phyloP scores from a whole-genome alignment of 2,888 invertebrate species.

The Ormia ochracea region DNA sequence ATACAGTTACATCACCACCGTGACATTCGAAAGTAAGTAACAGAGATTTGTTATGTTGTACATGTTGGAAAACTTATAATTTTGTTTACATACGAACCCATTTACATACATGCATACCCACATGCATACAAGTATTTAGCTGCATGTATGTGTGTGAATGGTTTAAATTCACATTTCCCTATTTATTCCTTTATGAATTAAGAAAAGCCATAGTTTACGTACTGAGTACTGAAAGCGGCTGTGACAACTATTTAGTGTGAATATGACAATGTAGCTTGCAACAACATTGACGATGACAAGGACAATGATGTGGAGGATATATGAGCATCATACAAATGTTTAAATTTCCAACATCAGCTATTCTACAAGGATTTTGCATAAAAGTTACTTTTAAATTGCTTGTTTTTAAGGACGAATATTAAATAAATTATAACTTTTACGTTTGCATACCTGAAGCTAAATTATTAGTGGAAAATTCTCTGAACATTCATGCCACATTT shows the following conservation, averaged over 20 bases:
- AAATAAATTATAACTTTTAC: no score
- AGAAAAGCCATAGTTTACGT: slow-evolving; percentile 13
- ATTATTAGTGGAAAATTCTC: no score
- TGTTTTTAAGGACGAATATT: no score
- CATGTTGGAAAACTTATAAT: neutral
- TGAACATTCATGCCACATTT: no score
- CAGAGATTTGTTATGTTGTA: neutral
- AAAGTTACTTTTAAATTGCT: no score
- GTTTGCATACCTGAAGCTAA: no score
- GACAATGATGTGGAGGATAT: slow-evolving; percentile 4
- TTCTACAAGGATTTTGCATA: no score
- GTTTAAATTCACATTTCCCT: neutral
- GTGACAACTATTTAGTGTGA: slow-evolving; percentile 40
- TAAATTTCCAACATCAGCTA: neutral
- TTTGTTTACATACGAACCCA: neutral
- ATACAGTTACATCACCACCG: slow-evolving; percentile 14
- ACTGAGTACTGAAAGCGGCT: slow-evolving; percentile 31
- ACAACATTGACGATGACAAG: neutral
- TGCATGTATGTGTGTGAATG: neutral
- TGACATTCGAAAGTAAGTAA: slow-evolving; percentile 14
- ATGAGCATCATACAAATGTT: neutral
- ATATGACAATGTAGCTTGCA: slow-evolving; percentile 24
- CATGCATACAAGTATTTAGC: neutral
- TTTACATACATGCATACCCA: neutral
- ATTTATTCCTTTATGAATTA: neutral